phyloP scores from a whole-genome alignment of 1,140 invertebrate species.

The Muscidifurax raptorellus region DNA sequence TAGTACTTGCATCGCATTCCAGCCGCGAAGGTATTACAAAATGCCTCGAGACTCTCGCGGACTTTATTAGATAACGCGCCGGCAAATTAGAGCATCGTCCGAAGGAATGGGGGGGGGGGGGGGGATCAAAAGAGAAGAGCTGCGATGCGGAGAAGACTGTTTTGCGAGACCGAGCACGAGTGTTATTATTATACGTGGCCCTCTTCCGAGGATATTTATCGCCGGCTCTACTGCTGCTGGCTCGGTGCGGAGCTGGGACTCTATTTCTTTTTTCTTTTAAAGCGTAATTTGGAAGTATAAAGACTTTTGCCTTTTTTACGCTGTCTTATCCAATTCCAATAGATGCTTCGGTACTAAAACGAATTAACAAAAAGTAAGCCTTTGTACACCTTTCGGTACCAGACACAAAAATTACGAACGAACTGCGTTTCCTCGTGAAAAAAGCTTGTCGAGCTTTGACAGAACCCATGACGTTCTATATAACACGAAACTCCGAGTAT shows the following conservation, averaged over 20 bases:
- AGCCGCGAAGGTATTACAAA: conserved; percentile 26
- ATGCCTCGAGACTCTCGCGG: conserved; percentile 17
- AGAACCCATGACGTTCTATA: too few relatives aligned
- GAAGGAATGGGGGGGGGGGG: not conserved
- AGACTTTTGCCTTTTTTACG: too few relatives aligned
- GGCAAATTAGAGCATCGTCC: conserved; percentile 48
- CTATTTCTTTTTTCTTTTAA: not conserved
- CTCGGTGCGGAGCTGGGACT: not conserved
- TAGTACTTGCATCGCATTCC: conserved; percentile 38
- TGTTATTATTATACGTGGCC: conserved; percentile 37
- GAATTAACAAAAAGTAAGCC: too few relatives aligned
- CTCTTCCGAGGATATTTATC: not conserved
- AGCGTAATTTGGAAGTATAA: too few relatives aligned
- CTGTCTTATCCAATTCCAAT: too few relatives aligned
- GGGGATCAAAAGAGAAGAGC: not conserved
- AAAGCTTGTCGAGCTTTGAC: conserved; percentile 8
- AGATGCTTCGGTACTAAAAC: too few relatives aligned
- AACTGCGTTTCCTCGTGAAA: not conserved
- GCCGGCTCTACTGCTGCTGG: not conserved
- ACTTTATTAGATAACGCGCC: conserved; percentile 45
- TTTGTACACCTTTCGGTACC: too few relatives aligned
- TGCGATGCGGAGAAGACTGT: not conserved
- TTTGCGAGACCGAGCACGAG: not conserved
- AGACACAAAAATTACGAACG: not conserved
- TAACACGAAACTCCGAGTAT: not conserved